Evolutionary conservation across 2,113 vertebrate species (phyloP).

Genomic region (Silurus meridionalis): DNA sequence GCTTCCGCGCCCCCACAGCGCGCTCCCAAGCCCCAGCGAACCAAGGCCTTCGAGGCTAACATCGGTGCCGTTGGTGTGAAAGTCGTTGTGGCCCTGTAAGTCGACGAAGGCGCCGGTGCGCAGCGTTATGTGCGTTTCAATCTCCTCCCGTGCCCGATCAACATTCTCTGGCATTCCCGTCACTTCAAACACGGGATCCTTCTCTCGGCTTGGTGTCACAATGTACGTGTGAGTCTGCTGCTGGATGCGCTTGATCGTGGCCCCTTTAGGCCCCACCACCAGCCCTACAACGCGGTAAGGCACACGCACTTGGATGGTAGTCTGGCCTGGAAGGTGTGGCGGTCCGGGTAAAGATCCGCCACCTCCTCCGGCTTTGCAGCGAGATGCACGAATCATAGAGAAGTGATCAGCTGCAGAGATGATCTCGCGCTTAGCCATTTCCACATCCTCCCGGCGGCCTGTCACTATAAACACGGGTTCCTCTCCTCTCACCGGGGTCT

Average conservation of each 20-base stretch:
- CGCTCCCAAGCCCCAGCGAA: constrained; percentile 70
- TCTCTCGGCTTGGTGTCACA: constrained; percentile 92
- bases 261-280: constrained; percentile 94
- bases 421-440: constrained; percentile 96
- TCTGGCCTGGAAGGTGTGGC: constrained; percentile 91
- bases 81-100: constrained; percentile 89
- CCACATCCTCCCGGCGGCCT: constrained; percentile 91
- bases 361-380: constrained; percentile 76
- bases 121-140: constrained; percentile 96
- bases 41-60: constrained; percentile 90
- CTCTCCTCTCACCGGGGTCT: constrained; percentile 91
- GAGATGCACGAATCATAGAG: constrained; percentile 92
- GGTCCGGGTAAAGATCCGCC: constrained; percentile 79
- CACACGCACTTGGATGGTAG: constrained; percentile 95
- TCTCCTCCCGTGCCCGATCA: constrained; percentile 91
- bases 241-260: constrained; percentile 98
- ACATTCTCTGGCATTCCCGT: constrained; percentile 98
- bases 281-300: constrained; percentile 95
- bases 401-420: constrained; percentile 94
- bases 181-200: constrained; percentile 95
- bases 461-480: constrained; percentile 95
- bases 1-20: constrained; percentile 85
- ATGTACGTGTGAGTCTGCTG: constrained; percentile 98
- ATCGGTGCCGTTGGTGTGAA: constrained; percentile 95
- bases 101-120: constrained; percentile 91